Base-by-base conservation (phyloP, 1,140 invertebrate species). In the Zaprionus davidi region DNA sequence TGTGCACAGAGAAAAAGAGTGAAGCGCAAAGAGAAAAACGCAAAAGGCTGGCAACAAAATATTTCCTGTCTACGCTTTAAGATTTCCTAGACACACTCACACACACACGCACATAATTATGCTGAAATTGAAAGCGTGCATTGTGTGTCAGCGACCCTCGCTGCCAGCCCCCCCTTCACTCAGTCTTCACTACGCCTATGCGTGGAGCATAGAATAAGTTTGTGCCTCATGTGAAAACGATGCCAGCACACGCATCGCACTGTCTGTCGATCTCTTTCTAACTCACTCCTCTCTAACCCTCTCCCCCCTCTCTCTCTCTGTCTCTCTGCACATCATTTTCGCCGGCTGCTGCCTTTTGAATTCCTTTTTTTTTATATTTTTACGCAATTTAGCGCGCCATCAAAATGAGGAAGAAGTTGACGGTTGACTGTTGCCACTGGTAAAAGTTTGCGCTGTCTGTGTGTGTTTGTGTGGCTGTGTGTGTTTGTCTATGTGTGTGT, bases 41-140 rank as follows among this genome's bases (percentile, higher is more conserved):
- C 24, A 70, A 63, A 57, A 69, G 34, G 63, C 44, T 60, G 49
- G 57, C 71, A 78, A 70, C 68, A 81, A 66, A 80, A 88, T 85
- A 90, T 90, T 90, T 90, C 85, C 85, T 90, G 85, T 90, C 85
- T 90, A 82, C 81, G 69, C 85, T 90, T 82, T 82, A 90, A 90
- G 85, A 80, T 90, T 79, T 85, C 67, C 85, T 88, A 90, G 78
- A 90, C 85, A 60, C 60, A 81, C 66, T 76, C 59, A 17, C 56
- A 9, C 38, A 56, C 44, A 62, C 36, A 62, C 58, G 38, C 36
- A 68, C 15, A 58, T 24, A 56, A 49, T 63, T 12, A 57, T 46
- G 69, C 83, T 90, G 81, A 84, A 90, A 90, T 90, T 88, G 85
- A 88, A 88, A 88, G 85, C 81, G 79, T 71, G 64, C 46, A 51